These are phyloP conservation scores for Ceraclea dissimilis DNA, from an alignment of 2,888 invertebrate genomes.

Conservation along the genomic window DNA sequence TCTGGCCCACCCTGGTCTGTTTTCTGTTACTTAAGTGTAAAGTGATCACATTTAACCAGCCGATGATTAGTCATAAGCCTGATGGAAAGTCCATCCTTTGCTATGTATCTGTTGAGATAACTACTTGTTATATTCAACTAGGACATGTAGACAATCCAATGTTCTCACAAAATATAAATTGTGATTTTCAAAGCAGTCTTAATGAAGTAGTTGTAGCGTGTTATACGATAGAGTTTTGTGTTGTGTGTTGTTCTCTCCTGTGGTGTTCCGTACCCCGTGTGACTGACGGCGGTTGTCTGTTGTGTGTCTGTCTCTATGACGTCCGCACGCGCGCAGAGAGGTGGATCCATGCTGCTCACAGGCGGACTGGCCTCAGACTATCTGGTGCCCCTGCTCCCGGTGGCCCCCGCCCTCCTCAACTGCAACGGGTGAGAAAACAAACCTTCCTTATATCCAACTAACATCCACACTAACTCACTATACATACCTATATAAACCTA, in stretches of 20 bases:
- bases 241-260: neutral
- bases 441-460: neutral
- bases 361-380: conserved; percentile 41
- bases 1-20: too few relatives aligned
- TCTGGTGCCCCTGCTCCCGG: conserved; percentile 45
- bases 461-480: neutral
- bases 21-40: too few relatives aligned
- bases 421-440: conserved; percentile 8
- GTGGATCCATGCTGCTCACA: conserved; percentile 38
- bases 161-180: too few relatives aligned
- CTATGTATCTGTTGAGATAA: too few relatives aligned
- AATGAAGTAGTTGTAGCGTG: too few relatives aligned
- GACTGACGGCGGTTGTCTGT: conserved; percentile 7
- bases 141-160: too few relatives aligned
- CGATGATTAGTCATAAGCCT: too few relatives aligned
- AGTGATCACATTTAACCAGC: too few relatives aligned
- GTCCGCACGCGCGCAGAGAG: conserved; percentile 3
- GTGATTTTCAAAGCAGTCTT: too few relatives aligned
- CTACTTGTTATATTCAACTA: too few relatives aligned
- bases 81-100: too few relatives aligned
- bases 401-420: conserved; percentile 1
- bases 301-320: conserved; percentile 9
- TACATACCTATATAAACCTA: neutral
- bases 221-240: too few relatives aligned
- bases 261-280: conserved; percentile 2